phyloP scores from a whole-genome alignment of 2,113 vertebrate genomes.

The Nipponia nippon region DNA sequence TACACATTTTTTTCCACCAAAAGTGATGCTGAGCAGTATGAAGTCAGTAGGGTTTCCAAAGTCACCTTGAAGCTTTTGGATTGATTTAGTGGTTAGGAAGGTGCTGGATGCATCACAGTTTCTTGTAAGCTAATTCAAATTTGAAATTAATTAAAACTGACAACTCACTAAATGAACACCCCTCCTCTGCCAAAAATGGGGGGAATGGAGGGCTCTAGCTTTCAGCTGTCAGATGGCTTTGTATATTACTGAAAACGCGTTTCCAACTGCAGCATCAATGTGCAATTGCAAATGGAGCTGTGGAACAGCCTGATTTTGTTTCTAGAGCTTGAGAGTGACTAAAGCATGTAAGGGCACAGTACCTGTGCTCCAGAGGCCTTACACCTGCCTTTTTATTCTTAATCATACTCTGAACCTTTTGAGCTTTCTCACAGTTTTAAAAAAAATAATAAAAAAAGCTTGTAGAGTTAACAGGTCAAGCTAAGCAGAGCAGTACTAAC shows the following conservation, averaged over 20 bases:
- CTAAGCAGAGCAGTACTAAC: neutral
- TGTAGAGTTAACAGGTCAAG: neutral
- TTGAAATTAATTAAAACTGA: neutral
- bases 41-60: neutral
- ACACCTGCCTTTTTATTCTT: neutral
- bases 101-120: neutral
- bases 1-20: neutral
- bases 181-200: neutral
- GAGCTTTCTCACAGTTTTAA: neutral
- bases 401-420: neutral
- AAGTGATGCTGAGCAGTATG: neutral
- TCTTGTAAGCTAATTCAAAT: neutral
- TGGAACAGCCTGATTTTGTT: neutral
- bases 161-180: neutral
- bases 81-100: neutral
- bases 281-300: neutral
- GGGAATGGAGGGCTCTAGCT: neutral
- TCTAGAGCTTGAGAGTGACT: neutral
- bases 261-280: neutral
- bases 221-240: neutral
- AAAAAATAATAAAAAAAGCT: neutral
- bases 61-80: slow-evolving; percentile 19
- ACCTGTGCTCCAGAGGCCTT: neutral
- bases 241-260: neutral
- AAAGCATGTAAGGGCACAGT: neutral